phyloP scores from a whole-genome alignment of 2,797 vertebrate genomes.

The Galagoides demidoff region DNA sequence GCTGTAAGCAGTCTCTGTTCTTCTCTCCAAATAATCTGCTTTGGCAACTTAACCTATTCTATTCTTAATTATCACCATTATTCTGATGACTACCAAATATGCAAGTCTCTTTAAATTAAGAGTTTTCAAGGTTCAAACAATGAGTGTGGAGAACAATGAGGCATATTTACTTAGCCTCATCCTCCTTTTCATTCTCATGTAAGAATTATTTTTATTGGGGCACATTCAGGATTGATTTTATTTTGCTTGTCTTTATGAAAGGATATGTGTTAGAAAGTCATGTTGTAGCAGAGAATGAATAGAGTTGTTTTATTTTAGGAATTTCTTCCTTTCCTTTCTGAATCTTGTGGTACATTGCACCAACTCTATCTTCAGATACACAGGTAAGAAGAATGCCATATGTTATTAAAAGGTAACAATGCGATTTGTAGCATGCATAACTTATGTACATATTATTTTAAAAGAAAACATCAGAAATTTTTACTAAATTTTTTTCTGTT shows the following conservation, averaged over 20 bases:
- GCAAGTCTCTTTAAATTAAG: background rate
- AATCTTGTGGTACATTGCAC: slow-evolving; percentile 89
- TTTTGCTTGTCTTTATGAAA: background rate
- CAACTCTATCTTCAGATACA: slow-evolving; percentile 93
- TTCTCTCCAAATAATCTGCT: background rate
- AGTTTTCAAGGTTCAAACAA: background rate
- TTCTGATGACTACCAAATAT: background rate
- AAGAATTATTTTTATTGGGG: background rate
- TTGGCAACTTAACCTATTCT: background rate
- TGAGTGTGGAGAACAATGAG: background rate
- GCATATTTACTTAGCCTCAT: background rate
- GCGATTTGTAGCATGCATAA: background rate
- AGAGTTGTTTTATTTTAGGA: slow-evolving; percentile 88
- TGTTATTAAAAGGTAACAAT: background rate
- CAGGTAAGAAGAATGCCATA: slow-evolving; percentile 87
- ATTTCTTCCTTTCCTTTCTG: slow-evolving; percentile 92
- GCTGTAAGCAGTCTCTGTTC: background rate
- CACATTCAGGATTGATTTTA: slow-evolving; percentile 30
- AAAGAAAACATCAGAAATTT: background rate
- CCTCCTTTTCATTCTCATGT: background rate
- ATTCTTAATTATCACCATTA: background rate
- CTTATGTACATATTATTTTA: background rate
- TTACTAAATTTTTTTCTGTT: slow-evolving; percentile 38
- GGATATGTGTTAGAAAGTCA: background rate
- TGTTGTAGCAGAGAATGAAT: slow-evolving; percentile 27